Base-by-base conservation (phyloP, 1,140 invertebrate species). In the Microplitis mediator region DNA sequence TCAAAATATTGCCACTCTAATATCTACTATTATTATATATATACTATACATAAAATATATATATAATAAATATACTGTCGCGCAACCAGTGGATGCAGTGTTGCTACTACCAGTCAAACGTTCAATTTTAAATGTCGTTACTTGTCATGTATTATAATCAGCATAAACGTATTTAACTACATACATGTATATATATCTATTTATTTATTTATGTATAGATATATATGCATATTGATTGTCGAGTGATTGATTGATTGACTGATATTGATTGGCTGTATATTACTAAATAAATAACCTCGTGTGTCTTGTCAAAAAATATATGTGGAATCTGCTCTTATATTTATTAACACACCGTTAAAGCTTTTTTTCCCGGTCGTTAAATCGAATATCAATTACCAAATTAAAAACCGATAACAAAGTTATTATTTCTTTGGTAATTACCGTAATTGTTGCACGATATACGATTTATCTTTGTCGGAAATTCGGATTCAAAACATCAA, bases 81-180 rank as follows among this genome's bases (percentile, higher is more conserved):
- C 76, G 77, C 77, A 78, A 73, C 74, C 77, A 83, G 73, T 86
- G 76, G 78, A 84, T 84, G 76, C 39, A 45, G 39, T 45, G 39
- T 45, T 85, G 84, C 80, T 85, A 84, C 80, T 85, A 84, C 74
- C 73, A 78, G 75, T 75, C 76, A 74, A 76, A 79, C 81, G 79
- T 85, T 83, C 75, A 85, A 69, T 81, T 79, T 81, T 85, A 76
- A 76, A 81, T 85, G 83, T 85, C 83, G 76, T 83, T 83, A 79
- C 77, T 73, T 80, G 76, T 80, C 76, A 75, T 79, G 79, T 81
- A 78, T 79, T 67, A 63, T 34, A 45, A 63, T 72, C 56, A 67
- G 63, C 71, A 75, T 71, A 71, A 67, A 2, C 31, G 56, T 73
- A 74, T 72, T 34, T 76, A 76, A 45, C 65, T 64, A 72, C 68